These are phyloP conservation scores for Caiman crocodilus DNA, from an alignment of 2,797 vertebrate genomes.

Conservation along the genomic window DNA sequence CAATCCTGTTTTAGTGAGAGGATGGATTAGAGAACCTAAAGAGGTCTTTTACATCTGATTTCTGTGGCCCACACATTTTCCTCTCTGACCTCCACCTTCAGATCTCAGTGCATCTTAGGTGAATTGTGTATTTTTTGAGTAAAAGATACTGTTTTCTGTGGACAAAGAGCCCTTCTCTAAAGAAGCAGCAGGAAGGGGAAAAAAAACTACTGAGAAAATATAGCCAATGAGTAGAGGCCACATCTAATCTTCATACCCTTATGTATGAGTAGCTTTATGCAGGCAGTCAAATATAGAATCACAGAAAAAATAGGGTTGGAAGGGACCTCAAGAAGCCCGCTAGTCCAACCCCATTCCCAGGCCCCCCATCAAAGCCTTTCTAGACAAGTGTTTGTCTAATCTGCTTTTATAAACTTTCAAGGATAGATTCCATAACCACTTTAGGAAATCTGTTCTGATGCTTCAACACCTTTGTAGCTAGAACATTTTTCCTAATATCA, in stretches of 20 bases:
- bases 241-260: slow-evolving; percentile 1
- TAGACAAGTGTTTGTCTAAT: no score
- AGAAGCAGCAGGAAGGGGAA: background rate
- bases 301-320: no score
- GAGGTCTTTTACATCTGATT: slow-evolving; percentile 30
- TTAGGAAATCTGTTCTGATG: no score
- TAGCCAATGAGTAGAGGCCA: background rate
- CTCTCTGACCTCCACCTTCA: slow-evolving; percentile 32
- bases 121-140: background rate
- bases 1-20: background rate
- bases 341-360: no score
- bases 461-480: no score
- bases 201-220: background rate
- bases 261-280: background rate
- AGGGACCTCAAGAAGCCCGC: no score
- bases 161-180: background rate
- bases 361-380: no score
- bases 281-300: background rate
- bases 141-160: background rate
- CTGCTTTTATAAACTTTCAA: no score
- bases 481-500: no score
- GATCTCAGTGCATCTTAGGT: slow-evolving; percentile 19
- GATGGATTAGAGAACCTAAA: background rate
- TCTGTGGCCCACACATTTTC: slow-evolving; percentile 37
- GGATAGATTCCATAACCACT: no score